A percentile compares a stretch with the other conserved stretches of the same genome.
These are phyloP conservation scores for Ictalurus furcatus DNA, from an alignment of 2,113 vertebrate species.

Conservation along the genomic window DNA sequence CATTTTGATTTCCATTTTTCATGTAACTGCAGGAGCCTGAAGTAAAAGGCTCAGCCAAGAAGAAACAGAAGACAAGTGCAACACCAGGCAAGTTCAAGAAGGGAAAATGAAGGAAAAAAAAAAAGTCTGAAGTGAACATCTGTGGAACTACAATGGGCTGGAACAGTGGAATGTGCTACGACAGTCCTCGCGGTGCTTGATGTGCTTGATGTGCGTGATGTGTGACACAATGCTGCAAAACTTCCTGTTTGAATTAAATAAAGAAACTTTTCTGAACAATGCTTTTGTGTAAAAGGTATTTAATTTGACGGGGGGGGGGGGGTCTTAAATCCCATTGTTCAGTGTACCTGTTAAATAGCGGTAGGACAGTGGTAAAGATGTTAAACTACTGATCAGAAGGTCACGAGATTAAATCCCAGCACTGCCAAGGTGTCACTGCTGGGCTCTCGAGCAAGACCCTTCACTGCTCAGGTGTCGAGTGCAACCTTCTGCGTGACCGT, in stretches of 20 bases:
- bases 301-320: not conserved
- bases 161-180: not conserved
- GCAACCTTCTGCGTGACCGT: too few species aligned
- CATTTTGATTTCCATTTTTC: not conserved
- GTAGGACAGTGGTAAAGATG: too few species aligned
- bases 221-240: not conserved
- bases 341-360: not conserved
- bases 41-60: conserved; percentile 83
- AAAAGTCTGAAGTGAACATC: not conserved
- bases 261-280: not conserved
- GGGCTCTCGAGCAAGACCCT: too few species aligned
- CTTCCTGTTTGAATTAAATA: not conserved
- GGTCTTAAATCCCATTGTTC: not conserved
- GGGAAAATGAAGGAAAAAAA: conserved; percentile 71
- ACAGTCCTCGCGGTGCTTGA: not conserved
- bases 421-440: too few species aligned
- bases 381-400: too few species aligned
- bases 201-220: too few species aligned
- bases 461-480: too few species aligned
- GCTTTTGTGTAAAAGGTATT: not conserved
- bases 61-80: conserved; percentile 81
- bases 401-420: too few species aligned
- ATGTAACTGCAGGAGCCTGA: conserved; percentile 72
- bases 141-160: not conserved
- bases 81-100: conserved; percentile 76